phyloP scores from a whole-genome alignment of 2,888 invertebrate species.

The Tenthredo notha region DNA sequence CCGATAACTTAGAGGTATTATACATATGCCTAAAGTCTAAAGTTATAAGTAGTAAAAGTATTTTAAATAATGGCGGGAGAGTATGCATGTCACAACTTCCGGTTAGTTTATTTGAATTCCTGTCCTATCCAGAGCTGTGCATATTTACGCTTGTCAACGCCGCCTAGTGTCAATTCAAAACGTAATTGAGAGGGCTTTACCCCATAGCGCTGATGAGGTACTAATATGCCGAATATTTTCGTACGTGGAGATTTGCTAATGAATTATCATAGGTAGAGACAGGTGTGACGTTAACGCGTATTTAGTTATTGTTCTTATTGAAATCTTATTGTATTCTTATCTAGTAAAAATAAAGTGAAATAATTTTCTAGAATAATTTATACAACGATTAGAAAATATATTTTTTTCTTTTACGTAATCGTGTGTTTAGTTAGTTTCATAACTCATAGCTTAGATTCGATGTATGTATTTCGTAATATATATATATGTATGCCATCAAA shows the following conservation, averaged over 20 bases:
- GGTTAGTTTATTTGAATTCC: background rate
- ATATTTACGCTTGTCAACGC: too few species aligned
- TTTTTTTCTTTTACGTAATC: too few species aligned
- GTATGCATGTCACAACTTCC: background rate
- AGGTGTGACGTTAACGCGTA: background rate
- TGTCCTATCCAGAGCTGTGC: background rate
- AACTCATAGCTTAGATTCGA: too few species aligned
- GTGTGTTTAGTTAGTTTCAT: too few species aligned
- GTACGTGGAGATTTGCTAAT: background rate
- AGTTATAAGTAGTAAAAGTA: background rate
- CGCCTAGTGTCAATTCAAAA: too few species aligned
- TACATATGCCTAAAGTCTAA: too few species aligned
- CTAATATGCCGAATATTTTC: too few species aligned
- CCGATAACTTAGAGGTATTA: background rate
- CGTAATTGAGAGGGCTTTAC: too few species aligned
- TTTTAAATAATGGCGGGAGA: background rate
- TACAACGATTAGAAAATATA: background rate
- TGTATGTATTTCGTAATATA: too few species aligned
- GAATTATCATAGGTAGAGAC: background rate
- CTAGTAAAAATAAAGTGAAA: background rate
- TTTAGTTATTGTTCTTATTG: background rate
- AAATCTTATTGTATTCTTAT: background rate
- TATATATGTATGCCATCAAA: too few species aligned
- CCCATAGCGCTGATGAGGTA: too few species aligned
- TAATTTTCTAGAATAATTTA: background rate